Evolutionary conservation across 2,113 vertebrate genomes (phyloP), one percentile per base, ranked within the genome.

Genomic region (Melanerpes formicivorus): DNA sequence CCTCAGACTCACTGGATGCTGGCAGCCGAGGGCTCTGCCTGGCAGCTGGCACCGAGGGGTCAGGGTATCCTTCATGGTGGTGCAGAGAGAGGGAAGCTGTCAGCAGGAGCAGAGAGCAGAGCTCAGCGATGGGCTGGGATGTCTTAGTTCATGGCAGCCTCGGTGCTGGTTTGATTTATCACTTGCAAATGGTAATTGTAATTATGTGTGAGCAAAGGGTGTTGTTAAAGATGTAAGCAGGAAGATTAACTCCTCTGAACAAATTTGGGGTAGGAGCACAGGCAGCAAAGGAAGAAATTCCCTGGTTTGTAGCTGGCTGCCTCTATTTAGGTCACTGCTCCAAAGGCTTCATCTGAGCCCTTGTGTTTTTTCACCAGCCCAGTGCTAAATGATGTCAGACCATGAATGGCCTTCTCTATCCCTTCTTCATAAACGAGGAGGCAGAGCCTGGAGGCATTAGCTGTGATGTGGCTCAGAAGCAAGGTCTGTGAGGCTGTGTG

Each of bases 241-340:
- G 1, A 3, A 76, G 71, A 90, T 66, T 83, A 66, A 62, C 89
- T 44, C 15, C 30, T 92, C 63, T 74, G 72, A 95, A 91, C n/a
- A 88, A 88, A 83, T 30, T 65, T 14, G 22, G 21, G 48, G 54
- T 69, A 76, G 82, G 52, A 88, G 42, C 42, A 48, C 6, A 92
- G 56, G 50, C 76, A 93, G 69, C 73, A 86, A 93, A 50, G 63
- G 50, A 80, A 72, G 42, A 93, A 34, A 59, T 90, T 89, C 73
- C 76, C 55, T 83, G 69, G 90, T 92, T 93, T 79, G 56, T 71
- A 54, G 69, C 71, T 88, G 44, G 48, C 54, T 95, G 91, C 14
- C 54, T 92, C 94, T 92, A 93, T 93, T 94, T 94, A 91, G 93
- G 95, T 95, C 91, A 95, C 81, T 1, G 3, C 54, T 77, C 75